Percentiles rank a stretch among this genome's conserved stretches.
phyloP scores from a whole-genome alignment of 2,888 invertebrate genomes.

The Hydrotaea diabolus region DNA sequence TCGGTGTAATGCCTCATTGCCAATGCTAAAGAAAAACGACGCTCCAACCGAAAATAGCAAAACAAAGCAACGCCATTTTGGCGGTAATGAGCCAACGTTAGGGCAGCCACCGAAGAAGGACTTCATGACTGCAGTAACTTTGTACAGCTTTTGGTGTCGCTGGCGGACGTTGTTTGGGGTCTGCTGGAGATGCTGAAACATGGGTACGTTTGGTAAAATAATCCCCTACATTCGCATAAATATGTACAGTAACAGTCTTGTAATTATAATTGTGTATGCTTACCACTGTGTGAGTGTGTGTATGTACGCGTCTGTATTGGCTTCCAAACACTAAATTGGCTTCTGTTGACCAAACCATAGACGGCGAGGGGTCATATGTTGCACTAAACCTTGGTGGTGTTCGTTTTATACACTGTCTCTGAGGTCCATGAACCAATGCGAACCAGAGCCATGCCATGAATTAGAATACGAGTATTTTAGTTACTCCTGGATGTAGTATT shows the following conservation, averaged over 20 bases:
- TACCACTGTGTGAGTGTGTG: too few species aligned
- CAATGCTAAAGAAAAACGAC: slow-evolving; percentile 47
- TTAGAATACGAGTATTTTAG: too few species aligned
- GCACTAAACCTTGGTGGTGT: too few species aligned
- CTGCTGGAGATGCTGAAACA: neutral
- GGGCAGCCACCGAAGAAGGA: slow-evolving; percentile 8
- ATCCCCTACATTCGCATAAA: neutral
- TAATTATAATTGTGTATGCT: neutral
- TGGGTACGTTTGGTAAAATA: neutral
- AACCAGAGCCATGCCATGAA: too few species aligned
- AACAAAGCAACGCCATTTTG: neutral
- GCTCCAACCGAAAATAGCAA: slow-evolving; percentile 10
- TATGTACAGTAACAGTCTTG: neutral
- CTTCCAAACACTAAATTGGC: neutral
- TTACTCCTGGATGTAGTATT: too few species aligned
- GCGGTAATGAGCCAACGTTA: slow-evolving; percentile 43
- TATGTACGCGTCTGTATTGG: neutral
- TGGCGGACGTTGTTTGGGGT: neutral
- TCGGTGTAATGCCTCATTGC: slow-evolving; percentile 52
- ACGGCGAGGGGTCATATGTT: too few species aligned
- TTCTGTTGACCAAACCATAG: too few species aligned
- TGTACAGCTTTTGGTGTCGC: neutral
- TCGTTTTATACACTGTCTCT: too few species aligned
- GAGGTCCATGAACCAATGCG: too few species aligned
- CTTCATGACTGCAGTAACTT: neutral